phyloP scores from a whole-genome alignment of 2,113 vertebrate species.

The Mastomys natalensis region DNA sequence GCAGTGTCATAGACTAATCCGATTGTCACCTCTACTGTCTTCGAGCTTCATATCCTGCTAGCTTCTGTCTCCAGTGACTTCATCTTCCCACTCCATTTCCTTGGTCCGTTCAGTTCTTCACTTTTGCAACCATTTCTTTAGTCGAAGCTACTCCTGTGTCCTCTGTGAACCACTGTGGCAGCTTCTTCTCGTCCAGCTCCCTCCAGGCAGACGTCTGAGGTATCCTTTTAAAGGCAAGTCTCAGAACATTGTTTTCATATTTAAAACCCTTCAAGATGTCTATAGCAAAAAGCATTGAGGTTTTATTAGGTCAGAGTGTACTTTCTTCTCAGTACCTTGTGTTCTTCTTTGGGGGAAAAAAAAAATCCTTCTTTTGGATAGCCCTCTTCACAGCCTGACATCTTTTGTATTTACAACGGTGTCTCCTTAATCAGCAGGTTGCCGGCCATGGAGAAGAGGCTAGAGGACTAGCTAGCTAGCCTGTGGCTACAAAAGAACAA shows the following conservation, averaged over 20 bases:
- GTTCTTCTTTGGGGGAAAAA: background rate
- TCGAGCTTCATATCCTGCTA: background rate
- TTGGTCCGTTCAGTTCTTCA: background rate
- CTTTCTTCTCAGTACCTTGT: background rate
- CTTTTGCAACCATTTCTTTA: background rate
- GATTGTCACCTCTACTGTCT: rapidly evolving
- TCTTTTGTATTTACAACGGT: background rate
- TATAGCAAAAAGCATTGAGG: background rate
- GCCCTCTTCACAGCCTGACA: background rate
- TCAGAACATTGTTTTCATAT: background rate
- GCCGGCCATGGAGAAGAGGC: background rate
- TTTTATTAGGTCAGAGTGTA: background rate
- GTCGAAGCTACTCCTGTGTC: background rate
- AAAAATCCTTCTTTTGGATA: background rate
- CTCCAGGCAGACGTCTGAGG: background rate
- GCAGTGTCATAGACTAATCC: background rate
- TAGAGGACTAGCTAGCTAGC: background rate
- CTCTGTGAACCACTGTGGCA: background rate
- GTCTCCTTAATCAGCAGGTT: background rate
- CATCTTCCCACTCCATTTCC: background rate
- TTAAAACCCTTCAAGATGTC: background rate
- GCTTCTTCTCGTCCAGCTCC: background rate
- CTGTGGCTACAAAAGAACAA: background rate
- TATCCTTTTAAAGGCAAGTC: background rate
- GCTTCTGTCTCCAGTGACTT: rapidly evolving